Conservation (phyloP, 2,888 invertebrate genomes). For the Slavum lentiscoides region DNA sequence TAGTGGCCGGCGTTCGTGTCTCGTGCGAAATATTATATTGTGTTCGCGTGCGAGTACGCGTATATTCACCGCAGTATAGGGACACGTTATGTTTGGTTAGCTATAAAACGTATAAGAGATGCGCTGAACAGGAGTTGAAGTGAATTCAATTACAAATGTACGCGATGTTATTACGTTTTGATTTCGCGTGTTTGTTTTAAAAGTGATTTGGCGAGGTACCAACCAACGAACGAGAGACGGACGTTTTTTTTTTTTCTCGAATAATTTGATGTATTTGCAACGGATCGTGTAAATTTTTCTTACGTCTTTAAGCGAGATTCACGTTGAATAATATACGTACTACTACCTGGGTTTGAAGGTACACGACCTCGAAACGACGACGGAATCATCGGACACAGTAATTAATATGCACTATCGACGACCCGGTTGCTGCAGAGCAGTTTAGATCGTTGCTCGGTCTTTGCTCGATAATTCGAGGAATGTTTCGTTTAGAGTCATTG, state of each 20-base stretch:
- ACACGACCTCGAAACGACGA: not conserved
- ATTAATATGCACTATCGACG: not conserved
- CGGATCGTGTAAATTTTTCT: not conserved
- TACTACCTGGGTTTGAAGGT: not conserved
- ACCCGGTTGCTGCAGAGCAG: not conserved
- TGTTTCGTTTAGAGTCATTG: no score
- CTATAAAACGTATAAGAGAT: not conserved
- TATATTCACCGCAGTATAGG: no score
- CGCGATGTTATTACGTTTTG: conserved; percentile 20
- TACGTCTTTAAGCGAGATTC: not conserved
- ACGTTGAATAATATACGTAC: no score
- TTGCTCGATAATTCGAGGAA: no score
- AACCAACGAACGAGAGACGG: not conserved
- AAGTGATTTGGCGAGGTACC: conserved; percentile 19
- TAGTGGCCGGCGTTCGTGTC: not conserved
- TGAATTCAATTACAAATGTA: conserved; percentile 33
- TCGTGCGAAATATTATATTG: not conserved
- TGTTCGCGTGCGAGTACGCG: not conserved
- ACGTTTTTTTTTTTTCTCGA: not conserved
- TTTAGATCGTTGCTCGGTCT: no score
- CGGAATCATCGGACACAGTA: not conserved
- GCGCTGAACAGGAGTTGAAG: not conserved
- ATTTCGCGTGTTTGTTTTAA: conserved; percentile 12
- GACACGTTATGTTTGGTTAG: no score
- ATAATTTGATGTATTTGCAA: conserved; percentile 1